Conservation (phyloP, 2,797 vertebrate genomes). For the Callimico goeldii region DNA sequence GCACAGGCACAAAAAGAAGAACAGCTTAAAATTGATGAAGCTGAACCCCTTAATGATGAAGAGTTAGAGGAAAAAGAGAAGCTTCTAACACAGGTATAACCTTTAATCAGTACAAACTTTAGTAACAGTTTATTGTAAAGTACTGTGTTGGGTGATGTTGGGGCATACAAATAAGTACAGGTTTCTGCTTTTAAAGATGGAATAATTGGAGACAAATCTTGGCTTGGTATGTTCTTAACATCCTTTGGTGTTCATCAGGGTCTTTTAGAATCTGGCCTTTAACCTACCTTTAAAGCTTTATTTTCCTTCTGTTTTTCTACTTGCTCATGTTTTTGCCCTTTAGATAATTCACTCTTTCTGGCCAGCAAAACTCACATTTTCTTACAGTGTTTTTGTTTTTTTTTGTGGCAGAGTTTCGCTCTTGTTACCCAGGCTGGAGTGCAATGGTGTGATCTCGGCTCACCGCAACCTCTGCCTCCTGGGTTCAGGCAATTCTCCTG, state of each 20-base stretch:
- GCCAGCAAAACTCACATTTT: background rate
- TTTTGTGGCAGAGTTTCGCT: no score
- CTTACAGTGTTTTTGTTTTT: background rate
- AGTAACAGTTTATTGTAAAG: background rate
- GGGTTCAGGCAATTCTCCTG: no score
- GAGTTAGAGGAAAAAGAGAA: conserved; percentile 99
- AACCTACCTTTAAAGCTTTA: background rate
- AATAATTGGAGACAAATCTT: background rate
- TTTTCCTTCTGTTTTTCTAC: background rate
- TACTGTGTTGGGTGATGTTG: background rate
- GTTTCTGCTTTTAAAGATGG: background rate
- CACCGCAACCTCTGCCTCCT: no score
- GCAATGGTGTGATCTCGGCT: no score
- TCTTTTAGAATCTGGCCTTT: background rate
- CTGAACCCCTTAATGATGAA: conserved; percentile 96
- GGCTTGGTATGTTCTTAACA: background rate
- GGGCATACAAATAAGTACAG: background rate
- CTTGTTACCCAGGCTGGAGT: no score
- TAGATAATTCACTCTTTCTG: background rate
- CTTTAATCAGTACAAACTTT: background rate
- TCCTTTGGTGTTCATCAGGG: background rate
- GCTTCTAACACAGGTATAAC: conserved; percentile 93
- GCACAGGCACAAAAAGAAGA: conserved; percentile 97
- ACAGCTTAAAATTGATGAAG: conserved; percentile 98
- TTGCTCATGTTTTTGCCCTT: background rate